Evolutionary conservation across 2,797 vertebrate genomes (phyloP).

Genomic region (Hydrocynus forskahlii): DNA sequence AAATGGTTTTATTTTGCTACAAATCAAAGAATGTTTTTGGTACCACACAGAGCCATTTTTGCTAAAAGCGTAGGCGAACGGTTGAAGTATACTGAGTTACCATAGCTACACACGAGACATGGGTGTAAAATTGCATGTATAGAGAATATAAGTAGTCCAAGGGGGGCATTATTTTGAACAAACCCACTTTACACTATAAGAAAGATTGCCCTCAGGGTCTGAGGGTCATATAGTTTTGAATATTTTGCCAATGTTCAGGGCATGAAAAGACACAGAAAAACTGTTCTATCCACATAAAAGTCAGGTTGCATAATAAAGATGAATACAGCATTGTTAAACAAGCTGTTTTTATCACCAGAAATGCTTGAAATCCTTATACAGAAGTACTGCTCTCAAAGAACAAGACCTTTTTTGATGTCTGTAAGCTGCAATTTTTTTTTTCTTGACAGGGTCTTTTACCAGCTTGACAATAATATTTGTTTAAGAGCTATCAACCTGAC

Average conservation of each 20-base stretch:
- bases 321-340: background rate
- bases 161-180: too few species aligned
- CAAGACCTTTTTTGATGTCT: background rate
- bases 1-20: too few species aligned
- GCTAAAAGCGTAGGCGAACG: too few species aligned
- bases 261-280: background rate
- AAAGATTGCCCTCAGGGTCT: background rate
- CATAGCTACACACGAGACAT: too few species aligned
- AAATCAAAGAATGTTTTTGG: too few species aligned
- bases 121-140: too few species aligned
- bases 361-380: background rate
- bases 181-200: too few species aligned
- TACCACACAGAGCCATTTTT: too few species aligned
- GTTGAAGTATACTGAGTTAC: too few species aligned
- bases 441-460: constrained; percentile 20
- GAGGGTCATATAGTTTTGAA: too few species aligned
- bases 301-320: background rate
- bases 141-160: too few species aligned
- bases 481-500: constrained; percentile 27
- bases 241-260: background rate
- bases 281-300: background rate
- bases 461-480: constrained; percentile 32
- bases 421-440: background rate
- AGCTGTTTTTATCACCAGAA: background rate
- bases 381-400: background rate